Evolutionary conservation across 1,140 invertebrate species (phyloP).

Genomic region (Hydropsyche tenuis): DNA sequence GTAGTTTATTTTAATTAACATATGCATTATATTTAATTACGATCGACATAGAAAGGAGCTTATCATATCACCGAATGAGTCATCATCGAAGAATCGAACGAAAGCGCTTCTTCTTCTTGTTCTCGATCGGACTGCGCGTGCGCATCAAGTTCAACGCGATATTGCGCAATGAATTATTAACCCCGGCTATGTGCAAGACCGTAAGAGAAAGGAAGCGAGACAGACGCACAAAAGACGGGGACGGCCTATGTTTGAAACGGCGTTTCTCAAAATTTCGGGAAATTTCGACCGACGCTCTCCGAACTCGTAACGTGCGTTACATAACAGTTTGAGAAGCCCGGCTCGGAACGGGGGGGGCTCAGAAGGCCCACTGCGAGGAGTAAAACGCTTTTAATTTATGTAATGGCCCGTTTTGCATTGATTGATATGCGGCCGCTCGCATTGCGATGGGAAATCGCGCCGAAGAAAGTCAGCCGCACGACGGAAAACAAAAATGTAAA

Average conservation of each 20-base stretch:
- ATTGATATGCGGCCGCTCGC: slow-evolving; percentile 17
- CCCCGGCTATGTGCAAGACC: not conserved
- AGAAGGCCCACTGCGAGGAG: too few relatives aligned
- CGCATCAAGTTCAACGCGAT: slow-evolving; percentile 11
- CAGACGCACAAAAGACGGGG: not conserved
- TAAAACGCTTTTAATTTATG: slow-evolving; percentile 21
- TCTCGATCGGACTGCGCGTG: not conserved
- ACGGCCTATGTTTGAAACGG: not conserved
- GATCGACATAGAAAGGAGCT: too few relatives aligned
- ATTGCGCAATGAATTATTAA: slow-evolving; percentile 17
- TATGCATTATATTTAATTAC: too few relatives aligned
- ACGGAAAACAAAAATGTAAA: slow-evolving; percentile 1
- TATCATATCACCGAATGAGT: too few relatives aligned
- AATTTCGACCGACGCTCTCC: too few relatives aligned
- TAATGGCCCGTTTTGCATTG: slow-evolving; percentile 13
- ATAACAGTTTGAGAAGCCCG: too few relatives aligned
- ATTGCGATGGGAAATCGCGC: slow-evolving; percentile 14
- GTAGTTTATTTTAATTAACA: too few relatives aligned
- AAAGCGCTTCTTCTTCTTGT: too few relatives aligned
- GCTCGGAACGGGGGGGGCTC: too few relatives aligned
- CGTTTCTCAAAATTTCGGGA: too few relatives aligned
- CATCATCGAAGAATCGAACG: too few relatives aligned
- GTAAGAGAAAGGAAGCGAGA: not conserved
- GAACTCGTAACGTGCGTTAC: too few relatives aligned
- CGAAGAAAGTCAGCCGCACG: slow-evolving; percentile 12